A percentile compares a stretch with the other conserved stretches of the same genome.
phyloP scores from a whole-genome alignment of 2,113 vertebrate genomes.

The Geothlypis trichas region DNA sequence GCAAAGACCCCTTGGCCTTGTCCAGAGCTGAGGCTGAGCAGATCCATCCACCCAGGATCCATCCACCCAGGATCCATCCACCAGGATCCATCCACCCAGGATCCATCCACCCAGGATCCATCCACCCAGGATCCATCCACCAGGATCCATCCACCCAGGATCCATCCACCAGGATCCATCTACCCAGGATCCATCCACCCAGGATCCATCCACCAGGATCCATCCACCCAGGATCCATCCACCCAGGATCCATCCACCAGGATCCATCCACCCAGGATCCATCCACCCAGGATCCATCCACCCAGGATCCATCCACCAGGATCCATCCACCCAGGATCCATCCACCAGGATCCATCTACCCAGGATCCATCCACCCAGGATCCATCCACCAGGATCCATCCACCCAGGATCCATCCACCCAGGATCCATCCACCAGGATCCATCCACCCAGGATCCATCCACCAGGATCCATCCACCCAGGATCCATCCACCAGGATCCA shows the following conservation, averaged over 20 bases:
- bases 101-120: too few relatives aligned
- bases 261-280: not conserved
- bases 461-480: too few relatives aligned
- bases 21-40: accelerated
- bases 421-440: accelerated
- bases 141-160: too few relatives aligned
- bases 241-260: accelerated
- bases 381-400: not conserved
- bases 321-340: too few relatives aligned
- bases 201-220: not conserved
- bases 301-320: too few relatives aligned
- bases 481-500: not conserved
- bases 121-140: too few relatives aligned
- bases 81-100: too few relatives aligned
- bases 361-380: not conserved
- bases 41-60: not conserved
- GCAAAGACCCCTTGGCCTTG: not conserved
- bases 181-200: not conserved
- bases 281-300: not conserved
- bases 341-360: too few relatives aligned
- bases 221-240: too few relatives aligned
- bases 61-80: not conserved
- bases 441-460: not conserved
- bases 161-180: too few relatives aligned
- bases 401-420: too few relatives aligned